phyloP scores from a whole-genome alignment of 2,797 vertebrate genomes.

The Pelobates cultripes region DNA sequence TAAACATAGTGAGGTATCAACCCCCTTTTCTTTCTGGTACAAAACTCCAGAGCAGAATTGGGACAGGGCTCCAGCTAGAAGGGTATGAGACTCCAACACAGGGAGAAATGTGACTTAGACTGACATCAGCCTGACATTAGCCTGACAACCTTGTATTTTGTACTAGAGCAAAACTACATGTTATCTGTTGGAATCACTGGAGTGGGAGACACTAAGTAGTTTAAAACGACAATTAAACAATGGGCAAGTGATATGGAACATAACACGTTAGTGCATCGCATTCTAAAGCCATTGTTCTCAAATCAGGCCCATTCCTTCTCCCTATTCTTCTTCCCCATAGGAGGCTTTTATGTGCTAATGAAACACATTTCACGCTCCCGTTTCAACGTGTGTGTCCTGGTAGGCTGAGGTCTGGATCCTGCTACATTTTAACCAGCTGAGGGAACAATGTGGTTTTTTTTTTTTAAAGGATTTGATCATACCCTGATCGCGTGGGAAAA shows the following conservation, averaged over 20 bases:
- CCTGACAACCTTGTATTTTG: slow-evolving; percentile 58
- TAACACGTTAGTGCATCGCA: slow-evolving; percentile 83
- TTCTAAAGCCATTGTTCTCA: slow-evolving; percentile 76
- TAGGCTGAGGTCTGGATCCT: slow-evolving; percentile 60
- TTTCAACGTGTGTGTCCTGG: slow-evolving; percentile 83
- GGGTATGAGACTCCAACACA: neutral
- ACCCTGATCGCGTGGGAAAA: slow-evolving; percentile 62
- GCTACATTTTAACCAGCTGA: slow-evolving; percentile 41
- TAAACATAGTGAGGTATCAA: slow-evolving; percentile 28
- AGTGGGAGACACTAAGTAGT: slow-evolving; percentile 79
- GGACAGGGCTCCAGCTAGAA: neutral
- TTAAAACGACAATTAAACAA: slow-evolving; percentile 82
- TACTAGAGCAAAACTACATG: slow-evolving; percentile 73
- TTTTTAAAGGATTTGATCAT: slow-evolving; percentile 67
- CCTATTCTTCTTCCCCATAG: slow-evolving; percentile 79
- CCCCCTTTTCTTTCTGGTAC: slow-evolving; percentile 15
- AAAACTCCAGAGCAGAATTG: slow-evolving; percentile 3
- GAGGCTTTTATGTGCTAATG: slow-evolving; percentile 91
- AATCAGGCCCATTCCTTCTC: slow-evolving; percentile 72
- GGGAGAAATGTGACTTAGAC: slow-evolving; percentile 14
- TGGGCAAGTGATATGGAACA: slow-evolving; percentile 75
- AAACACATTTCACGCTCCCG: slow-evolving; percentile 83
- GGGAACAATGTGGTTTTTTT: slow-evolving; percentile 66
- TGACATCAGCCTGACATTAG: slow-evolving; percentile 45
- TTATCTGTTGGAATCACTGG: slow-evolving; percentile 77